Percentiles rank a stretch among this genome's conserved stretches.
Evolutionary conservation across 2,113 vertebrate species (phyloP).

Genomic region (Amphilophus citrinellus): DNA sequence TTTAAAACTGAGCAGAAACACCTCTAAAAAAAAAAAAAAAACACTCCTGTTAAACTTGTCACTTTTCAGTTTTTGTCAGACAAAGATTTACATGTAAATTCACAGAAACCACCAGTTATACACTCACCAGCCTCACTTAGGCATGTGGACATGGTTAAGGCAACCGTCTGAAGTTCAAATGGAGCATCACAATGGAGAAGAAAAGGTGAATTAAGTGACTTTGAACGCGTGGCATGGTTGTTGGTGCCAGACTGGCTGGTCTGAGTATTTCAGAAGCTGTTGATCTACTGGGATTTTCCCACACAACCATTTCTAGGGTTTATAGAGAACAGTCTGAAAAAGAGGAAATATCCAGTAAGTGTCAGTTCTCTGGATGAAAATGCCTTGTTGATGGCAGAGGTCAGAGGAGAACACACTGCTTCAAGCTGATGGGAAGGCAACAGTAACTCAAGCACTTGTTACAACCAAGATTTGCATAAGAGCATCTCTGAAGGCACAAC

Average conservation of each 20-base stretch:
- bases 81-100: background rate
- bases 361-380: background rate
- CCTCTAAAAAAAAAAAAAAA: background rate
- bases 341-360: background rate
- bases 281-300: background rate
- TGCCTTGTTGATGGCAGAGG: background rate
- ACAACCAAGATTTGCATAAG: background rate
- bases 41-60: background rate
- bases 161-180: background rate
- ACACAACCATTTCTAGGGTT: background rate
- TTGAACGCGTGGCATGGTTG: background rate
- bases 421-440: background rate
- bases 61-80: background rate
- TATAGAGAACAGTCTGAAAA: background rate
- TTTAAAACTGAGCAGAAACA: background rate
- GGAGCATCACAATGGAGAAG: background rate
- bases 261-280: background rate
- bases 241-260: no score
- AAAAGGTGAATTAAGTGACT: background rate
- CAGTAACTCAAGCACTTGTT: background rate
- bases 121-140: fast-evolving
- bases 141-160: background rate
- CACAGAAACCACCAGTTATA: background rate
- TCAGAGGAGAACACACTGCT: background rate
- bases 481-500: background rate